A percentile compares a stretch with the other conserved stretches of the same genome.
phyloP scores from a whole-genome alignment of 2,797 vertebrate genomes.

The Pipistrellus kuhlii region DNA sequence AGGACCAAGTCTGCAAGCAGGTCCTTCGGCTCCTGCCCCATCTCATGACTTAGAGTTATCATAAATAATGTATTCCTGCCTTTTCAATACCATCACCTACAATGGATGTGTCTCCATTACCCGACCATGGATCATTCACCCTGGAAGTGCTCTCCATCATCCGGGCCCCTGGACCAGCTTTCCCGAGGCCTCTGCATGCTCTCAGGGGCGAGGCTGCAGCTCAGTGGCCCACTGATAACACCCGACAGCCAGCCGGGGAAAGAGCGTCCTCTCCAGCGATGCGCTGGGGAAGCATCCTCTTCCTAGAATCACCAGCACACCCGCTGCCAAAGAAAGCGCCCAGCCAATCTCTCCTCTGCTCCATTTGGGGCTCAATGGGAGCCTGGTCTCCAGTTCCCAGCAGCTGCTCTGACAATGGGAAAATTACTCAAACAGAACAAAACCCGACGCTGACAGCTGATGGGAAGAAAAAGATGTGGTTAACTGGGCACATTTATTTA shows the following conservation, averaged over 20 bases:
- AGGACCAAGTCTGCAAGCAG: neutral
- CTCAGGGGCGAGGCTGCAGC: neutral
- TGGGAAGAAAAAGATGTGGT: neutral
- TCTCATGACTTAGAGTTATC: neutral
- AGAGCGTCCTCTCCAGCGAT: neutral
- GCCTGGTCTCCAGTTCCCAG: neutral
- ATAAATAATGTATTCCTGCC: neutral
- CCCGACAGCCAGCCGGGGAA: neutral
- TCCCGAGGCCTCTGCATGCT: neutral
- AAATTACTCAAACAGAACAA: constrained; percentile 39
- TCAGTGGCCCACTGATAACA: neutral
- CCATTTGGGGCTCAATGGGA: neutral
- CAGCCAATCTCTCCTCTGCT: neutral
- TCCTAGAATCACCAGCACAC: neutral
- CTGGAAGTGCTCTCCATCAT: neutral
- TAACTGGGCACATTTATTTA: constrained; percentile 16
- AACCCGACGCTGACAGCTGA: neutral
- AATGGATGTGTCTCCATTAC: neutral
- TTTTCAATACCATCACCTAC: neutral
- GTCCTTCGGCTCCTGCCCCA: neutral
- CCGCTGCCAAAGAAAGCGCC: neutral
- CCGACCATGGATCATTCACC: neutral
- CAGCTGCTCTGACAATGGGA: neutral
- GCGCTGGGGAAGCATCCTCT: neutral
- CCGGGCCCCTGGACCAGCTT: neutral